A percentile compares a stretch with the other conserved stretches of the same genome.
Conservation (phyloP, 2,888 invertebrate genomes). For the Drosophila affinis region DNA sequence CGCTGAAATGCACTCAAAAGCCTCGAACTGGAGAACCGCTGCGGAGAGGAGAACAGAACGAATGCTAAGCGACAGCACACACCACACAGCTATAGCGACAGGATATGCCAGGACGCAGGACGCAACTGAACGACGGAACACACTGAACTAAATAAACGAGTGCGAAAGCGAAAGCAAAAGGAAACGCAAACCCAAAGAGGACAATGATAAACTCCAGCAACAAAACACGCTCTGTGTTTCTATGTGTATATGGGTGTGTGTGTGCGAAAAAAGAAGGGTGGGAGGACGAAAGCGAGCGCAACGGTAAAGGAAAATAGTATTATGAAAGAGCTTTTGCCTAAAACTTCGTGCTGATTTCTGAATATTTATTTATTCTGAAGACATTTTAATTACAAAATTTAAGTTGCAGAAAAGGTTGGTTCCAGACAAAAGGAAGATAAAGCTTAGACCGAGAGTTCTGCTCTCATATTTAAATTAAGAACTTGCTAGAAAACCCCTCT, state of each 20-base stretch:
- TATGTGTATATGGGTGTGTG: constrained; percentile 24
- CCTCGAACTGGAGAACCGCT: constrained; percentile 41
- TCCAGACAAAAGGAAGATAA: neutral
- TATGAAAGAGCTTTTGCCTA: neutral
- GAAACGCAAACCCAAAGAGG: constrained; percentile 51
- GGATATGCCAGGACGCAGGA: constrained; percentile 67
- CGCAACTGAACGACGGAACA: constrained; percentile 61
- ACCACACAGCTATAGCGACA: constrained; percentile 51
- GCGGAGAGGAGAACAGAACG: constrained; percentile 39
- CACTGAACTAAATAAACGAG: constrained; percentile 77
- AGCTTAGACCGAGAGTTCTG: neutral
- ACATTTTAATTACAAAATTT: neutral
- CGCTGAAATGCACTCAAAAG: constrained; percentile 60
- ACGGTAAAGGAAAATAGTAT: neutral
- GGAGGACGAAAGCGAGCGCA: constrained; percentile 13
- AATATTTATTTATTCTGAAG: neutral
- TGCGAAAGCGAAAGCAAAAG: constrained; percentile 77
- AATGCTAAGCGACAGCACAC: constrained; percentile 38
- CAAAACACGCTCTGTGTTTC: constrained; percentile 24
- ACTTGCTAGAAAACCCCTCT: too few relatives aligned
- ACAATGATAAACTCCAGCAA: constrained; percentile 54
- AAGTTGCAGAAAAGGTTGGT: too few relatives aligned
- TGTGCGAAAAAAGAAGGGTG: constrained; percentile 28
- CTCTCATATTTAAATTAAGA: too few relatives aligned
- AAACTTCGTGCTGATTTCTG: neutral